Percentiles rank a stretch among this genome's conserved stretches.
phyloP scores from a whole-genome alignment of 2,113 vertebrate genomes.

The Phyllostomus discolor region DNA sequence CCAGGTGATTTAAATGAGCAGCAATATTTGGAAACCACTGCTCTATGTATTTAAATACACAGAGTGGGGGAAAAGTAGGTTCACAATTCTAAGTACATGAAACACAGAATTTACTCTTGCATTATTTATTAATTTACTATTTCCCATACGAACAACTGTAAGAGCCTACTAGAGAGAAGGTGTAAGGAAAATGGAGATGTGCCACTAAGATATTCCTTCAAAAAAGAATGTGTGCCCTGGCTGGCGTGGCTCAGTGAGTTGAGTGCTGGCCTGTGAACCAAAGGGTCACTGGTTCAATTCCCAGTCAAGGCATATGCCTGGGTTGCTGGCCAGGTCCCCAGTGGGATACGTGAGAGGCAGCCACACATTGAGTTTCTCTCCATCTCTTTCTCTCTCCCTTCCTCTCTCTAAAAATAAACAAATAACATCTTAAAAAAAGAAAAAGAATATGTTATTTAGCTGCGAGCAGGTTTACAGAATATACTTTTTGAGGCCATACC shows the following conservation, averaged over 20 bases:
- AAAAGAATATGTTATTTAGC: neutral
- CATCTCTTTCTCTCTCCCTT: too few relatives aligned
- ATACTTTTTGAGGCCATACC: constrained; percentile 75
- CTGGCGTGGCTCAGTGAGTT: too few relatives aligned
- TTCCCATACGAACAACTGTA: neutral
- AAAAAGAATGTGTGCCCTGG: neutral
- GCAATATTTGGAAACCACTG: neutral
- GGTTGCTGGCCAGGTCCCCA: too few relatives aligned
- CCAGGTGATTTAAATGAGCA: neutral
- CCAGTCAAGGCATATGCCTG: too few relatives aligned
- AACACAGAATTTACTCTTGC: too few relatives aligned
- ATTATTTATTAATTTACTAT: neutral
- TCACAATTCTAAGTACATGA: neutral
- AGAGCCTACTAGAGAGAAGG: neutral
- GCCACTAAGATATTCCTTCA: neutral
- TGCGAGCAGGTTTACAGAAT: neutral
- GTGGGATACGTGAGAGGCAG: too few relatives aligned
- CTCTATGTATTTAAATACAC: neutral
- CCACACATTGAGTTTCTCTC: too few relatives aligned
- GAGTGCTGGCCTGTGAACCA: too few relatives aligned
- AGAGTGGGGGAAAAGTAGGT: neutral
- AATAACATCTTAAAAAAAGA: too few relatives aligned
- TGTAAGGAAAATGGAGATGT: neutral
- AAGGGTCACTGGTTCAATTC: too few relatives aligned
- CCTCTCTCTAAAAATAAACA: too few relatives aligned